Conservation (phyloP, 2,797 vertebrate genomes). For the Knipowitschia caucasica region DNA sequence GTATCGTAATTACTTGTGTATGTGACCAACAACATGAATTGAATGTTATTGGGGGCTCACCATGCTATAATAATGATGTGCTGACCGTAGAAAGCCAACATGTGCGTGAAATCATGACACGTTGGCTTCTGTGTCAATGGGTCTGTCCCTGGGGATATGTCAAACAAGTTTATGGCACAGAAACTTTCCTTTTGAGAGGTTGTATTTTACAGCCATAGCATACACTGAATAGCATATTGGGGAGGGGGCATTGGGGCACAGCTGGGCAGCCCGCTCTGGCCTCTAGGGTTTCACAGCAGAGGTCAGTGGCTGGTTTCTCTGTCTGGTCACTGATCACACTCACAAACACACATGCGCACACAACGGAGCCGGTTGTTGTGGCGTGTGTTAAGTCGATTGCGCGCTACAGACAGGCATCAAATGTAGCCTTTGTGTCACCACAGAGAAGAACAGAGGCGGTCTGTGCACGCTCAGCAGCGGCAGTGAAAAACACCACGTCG, state of each 20-base stretch:
- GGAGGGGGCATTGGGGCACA: slow-evolving; percentile 60
- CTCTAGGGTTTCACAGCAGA: slow-evolving; percentile 63
- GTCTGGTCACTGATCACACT: slow-evolving; percentile 70
- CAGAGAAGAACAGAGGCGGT: slow-evolving; percentile 76
- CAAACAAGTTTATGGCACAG: slow-evolving; percentile 47
- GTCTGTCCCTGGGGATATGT: slow-evolving; percentile 47
- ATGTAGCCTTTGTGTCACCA: slow-evolving; percentile 82
- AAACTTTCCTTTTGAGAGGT: slow-evolving; percentile 45
- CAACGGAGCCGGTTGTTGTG: slow-evolving; percentile 83
- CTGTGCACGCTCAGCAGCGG: slow-evolving; percentile 70
- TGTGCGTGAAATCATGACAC: slow-evolving; percentile 43
- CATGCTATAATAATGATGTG: slow-evolving; percentile 25
- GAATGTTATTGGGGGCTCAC: slow-evolving; percentile 33
- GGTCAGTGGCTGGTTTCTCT: slow-evolving; percentile 75
- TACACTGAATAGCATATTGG: slow-evolving; percentile 52
- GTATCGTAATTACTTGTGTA: slow-evolving; percentile 51
- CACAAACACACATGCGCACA: slow-evolving; percentile 58
- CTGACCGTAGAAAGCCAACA: slow-evolving; percentile 28
- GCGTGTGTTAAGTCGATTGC: slow-evolving; percentile 67
- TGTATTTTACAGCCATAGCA: slow-evolving; percentile 46
- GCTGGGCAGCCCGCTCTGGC: slow-evolving; percentile 75
- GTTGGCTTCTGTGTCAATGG: slow-evolving; percentile 53
- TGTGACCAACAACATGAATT: slow-evolving; percentile 48
- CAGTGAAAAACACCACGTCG: slow-evolving; percentile 66
- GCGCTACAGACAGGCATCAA: slow-evolving; percentile 73